Percentiles rank a stretch among this genome's conserved stretches.
Conservation (phyloP, 2,888 invertebrate species). For the Tortrix viridana region DNA sequence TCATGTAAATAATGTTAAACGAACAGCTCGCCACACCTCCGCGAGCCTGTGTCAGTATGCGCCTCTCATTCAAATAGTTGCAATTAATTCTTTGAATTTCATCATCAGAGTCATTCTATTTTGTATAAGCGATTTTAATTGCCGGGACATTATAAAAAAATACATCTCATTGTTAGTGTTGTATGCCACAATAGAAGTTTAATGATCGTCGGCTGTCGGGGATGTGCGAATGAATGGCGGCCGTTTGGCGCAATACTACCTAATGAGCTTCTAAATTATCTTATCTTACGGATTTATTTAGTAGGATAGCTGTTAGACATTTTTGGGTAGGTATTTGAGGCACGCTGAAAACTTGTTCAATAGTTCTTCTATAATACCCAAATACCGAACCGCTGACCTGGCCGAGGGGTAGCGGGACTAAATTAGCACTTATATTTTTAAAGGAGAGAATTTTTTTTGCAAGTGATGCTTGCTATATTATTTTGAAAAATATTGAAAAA, state of each 20-base stretch:
- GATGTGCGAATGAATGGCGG: conserved; percentile 65
- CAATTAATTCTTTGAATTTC: conserved; percentile 31
- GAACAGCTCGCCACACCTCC: conserved; percentile 53
- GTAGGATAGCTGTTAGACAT: no score
- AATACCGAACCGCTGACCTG: no score
- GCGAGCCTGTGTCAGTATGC: conserved; percentile 37
- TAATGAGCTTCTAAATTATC: conserved; percentile 65
- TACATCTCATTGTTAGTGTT: conserved; percentile 67
- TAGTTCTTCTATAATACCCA: no score
- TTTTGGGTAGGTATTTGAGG: no score
- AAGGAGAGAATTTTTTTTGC: no score
- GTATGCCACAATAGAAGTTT: conserved; percentile 67
- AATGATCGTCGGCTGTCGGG: conserved; percentile 69
- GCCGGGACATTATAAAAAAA: conserved; percentile 53
- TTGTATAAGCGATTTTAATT: conserved; percentile 53
- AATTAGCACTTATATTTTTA: no score
- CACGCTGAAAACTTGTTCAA: no score
- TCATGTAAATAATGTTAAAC: conserved; percentile 80
- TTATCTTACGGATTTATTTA: conserved; percentile 58
- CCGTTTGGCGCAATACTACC: conserved; percentile 60
- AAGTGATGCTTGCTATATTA: no score
- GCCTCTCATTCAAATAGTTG: conserved; percentile 20
- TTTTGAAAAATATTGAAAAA: no score
- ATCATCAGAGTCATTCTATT: conserved; percentile 35
- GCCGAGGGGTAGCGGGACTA: no score